Evolutionary conservation across 2,888 invertebrate species (phyloP), one percentile per base, ranked within the genome.

Genomic region (Harpagoxenus sublaevis): DNA sequence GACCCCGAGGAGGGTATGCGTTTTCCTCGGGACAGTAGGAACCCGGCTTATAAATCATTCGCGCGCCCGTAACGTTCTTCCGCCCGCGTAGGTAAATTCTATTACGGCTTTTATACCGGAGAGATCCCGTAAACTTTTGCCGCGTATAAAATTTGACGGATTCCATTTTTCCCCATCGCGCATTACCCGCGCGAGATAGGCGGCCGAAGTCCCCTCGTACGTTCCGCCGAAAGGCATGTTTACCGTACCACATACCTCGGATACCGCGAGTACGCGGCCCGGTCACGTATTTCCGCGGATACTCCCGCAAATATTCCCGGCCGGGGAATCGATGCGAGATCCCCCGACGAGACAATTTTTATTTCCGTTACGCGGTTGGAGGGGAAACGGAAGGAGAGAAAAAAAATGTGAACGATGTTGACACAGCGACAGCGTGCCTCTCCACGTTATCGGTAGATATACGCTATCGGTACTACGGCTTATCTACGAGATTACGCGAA

Each of bases 401-500:
- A 23, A 68, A n/a, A 45, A n/a, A 48, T 9, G 15, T 31, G 28
- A 51, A 18, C 6, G 18, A 3, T n/a, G 51, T 39, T 48, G 57
- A 45, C 48, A 66, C n/a, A 51, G 23, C 18, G 39, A 42, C 63
- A 35, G 35, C 18, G 5, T 42, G 2, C 28, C 10, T 28, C 48
- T 57, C 31, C 23, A 12, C 28, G 12, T 66, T 28, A 23, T 15
- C 0, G 18, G 42, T 53, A 65, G 78, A 85, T 83, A 85, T 83
- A 79, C 48, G 84, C 28, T 89, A 89, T 88, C 86, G 71, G 81
- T 78, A 62, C n/a, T 18, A 35, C 18, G 57, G 28, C 81, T 81
- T 89, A 89, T 89, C 89, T 60, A 28, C 42, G 39, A 71, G 83
- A 86, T 86, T 84, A 85, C 81, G 28, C 48, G 48, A 62, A 57